Percentiles rank a stretch among this genome's conserved stretches.
phyloP scores from a whole-genome alignment of 1,140 invertebrate genomes.

The Probaryconus sp. region DNA sequence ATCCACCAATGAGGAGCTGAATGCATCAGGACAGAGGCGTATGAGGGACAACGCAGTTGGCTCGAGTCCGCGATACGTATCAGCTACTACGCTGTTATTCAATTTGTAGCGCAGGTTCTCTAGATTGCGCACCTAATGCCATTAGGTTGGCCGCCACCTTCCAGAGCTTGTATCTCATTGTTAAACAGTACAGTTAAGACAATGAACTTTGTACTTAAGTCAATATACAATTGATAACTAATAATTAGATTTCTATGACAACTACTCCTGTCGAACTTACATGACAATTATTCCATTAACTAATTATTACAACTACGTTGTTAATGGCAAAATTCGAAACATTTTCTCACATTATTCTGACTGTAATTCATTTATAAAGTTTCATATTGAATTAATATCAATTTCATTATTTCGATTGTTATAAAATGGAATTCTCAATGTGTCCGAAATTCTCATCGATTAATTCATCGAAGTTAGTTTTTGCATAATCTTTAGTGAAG shows the following conservation, averaged over 20 bases:
- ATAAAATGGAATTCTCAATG: too few relatives aligned
- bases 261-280: slow-evolving; percentile 14
- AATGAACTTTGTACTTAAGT: slow-evolving; percentile 50
- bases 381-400: too few relatives aligned
- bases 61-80: slow-evolving; percentile 70
- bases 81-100: slow-evolving; percentile 69
- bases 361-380: too few relatives aligned
- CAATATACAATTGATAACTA: slow-evolving; percentile 31
- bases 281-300: background rate
- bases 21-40: slow-evolving; percentile 37
- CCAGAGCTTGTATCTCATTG: slow-evolving; percentile 44
- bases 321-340: too few relatives aligned
- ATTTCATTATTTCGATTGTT: too few relatives aligned
- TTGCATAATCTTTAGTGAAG: too few relatives aligned
- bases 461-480: too few relatives aligned
- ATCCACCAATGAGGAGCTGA: slow-evolving; percentile 50
- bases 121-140: slow-evolving; percentile 74
- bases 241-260: slow-evolving; percentile 10
- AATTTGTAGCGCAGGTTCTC: slow-evolving; percentile 70
- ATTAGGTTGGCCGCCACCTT: slow-evolving; percentile 67
- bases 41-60: slow-evolving; percentile 51
- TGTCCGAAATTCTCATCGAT: too few relatives aligned
- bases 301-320: too few relatives aligned
- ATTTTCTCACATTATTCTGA: too few relatives aligned
- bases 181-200: slow-evolving; percentile 45